phyloP scores from a whole-genome alignment of 2,797 vertebrate genomes.

The Rhabdophis nuchalis region DNA sequence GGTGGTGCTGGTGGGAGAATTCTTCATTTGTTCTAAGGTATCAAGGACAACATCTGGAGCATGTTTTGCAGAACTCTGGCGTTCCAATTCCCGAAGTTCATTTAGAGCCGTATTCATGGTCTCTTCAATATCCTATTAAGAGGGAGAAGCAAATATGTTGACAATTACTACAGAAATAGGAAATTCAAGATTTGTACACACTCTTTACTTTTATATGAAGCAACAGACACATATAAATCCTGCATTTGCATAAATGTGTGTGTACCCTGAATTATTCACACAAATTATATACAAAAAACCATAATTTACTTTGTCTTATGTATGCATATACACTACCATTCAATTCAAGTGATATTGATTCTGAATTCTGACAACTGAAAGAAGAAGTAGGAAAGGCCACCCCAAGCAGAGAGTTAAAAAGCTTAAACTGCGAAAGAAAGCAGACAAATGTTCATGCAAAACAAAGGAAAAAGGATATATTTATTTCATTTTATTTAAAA shows the following conservation, averaged over 20 bases:
- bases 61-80: conserved; percentile 93
- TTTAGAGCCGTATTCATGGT: conserved; percentile 98
- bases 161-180: neutral
- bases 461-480: neutral
- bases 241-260: neutral
- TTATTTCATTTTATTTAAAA: neutral
- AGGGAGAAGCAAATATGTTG: conserved; percentile 27
- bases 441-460: neutral
- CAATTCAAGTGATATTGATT: neutral
- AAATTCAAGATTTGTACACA: neutral
- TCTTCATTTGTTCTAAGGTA: conserved; percentile 93
- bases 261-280: neutral
- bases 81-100: conserved; percentile 93
- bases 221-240: neutral
- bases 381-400: neutral
- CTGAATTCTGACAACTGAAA: neutral
- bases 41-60: conserved; percentile 97
- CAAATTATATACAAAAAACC: neutral
- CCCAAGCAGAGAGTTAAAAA: neutral
- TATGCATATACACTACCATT: neutral
- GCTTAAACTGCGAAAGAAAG: neutral
- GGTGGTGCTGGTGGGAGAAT: conserved; percentile 69
- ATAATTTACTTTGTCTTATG: neutral
- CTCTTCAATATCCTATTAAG: conserved; percentile 92
- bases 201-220: neutral